Percentiles rank a stretch among this genome's conserved stretches.
Evolutionary conservation across 2,113 vertebrate genomes (phyloP).

Genomic region (Rhynchomys soricoides): DNA sequence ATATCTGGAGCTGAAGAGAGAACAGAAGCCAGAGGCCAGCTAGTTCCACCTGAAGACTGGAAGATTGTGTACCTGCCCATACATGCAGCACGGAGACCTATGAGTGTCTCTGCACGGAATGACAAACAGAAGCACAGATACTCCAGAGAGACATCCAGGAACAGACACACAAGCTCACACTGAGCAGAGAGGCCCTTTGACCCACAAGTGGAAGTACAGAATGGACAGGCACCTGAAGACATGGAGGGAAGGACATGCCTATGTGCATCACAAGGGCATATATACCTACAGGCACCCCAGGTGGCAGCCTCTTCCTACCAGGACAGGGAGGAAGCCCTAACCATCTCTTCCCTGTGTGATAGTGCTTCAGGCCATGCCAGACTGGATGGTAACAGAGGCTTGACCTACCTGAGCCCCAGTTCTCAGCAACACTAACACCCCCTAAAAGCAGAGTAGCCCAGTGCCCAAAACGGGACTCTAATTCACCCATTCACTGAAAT

Average conservation of each 20-base stretch:
- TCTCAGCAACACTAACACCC: neutral
- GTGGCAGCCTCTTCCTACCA: neutral
- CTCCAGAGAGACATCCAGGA: neutral
- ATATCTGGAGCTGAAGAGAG: neutral
- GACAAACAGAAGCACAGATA: neutral
- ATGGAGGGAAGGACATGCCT: neutral
- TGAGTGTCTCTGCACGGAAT: neutral
- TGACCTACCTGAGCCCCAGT: neutral
- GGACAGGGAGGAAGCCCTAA: neutral
- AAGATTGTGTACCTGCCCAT: no score
- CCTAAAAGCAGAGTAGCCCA: neutral
- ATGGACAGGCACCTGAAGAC: no score
- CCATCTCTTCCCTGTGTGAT: neutral
- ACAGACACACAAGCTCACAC: neutral
- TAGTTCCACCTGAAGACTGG: neutral
- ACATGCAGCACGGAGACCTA: neutral
- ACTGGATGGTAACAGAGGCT: neutral
- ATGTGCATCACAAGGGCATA: rapidly evolving
- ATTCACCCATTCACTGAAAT: neutral
- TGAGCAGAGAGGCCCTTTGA: neutral
- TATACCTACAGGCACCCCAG: neutral
- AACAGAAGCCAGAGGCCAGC: neutral
- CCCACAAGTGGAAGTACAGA: neutral
- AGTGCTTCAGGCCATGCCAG: neutral
- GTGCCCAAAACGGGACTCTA: neutral